These are phyloP conservation scores for Columba janthina DNA, from an alignment of 2,113 vertebrate species.

Conservation along the genomic window DNA sequence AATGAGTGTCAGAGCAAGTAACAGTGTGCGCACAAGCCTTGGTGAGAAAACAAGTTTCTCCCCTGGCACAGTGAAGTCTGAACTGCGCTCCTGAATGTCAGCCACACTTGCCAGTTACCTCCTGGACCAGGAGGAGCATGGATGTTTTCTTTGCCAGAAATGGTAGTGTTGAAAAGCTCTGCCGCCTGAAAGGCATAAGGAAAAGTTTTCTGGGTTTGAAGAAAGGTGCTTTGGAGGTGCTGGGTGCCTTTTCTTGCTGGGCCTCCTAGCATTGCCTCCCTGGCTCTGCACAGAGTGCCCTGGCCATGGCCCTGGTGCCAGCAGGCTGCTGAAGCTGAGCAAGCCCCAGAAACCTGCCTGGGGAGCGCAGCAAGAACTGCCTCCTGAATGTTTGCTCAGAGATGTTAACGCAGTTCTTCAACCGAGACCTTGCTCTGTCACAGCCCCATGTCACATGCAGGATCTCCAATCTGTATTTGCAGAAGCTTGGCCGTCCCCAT, in stretches of 20 bases:
- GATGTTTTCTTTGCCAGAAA: neutral
- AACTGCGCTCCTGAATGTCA: neutral
- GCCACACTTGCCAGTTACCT: neutral
- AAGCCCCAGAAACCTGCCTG: neutral
- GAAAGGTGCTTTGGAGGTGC: neutral
- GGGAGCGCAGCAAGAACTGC: neutral
- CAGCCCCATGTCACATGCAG: fast-evolving
- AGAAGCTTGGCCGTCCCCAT: neutral
- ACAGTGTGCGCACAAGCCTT: neutral
- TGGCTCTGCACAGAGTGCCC: neutral
- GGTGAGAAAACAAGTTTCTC: neutral
- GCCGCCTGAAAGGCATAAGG: neutral
- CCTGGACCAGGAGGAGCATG: neutral
- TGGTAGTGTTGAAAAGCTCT: neutral
- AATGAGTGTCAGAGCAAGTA: neutral
- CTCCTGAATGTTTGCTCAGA: neutral
- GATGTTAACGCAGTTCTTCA: neutral
- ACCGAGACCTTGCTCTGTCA: neutral
- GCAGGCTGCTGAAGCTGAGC: neutral
- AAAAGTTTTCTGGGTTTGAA: neutral
- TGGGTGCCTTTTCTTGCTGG: neutral
- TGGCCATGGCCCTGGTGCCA: neutral
- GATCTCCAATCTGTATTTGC: neutral
- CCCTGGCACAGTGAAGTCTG: neutral
- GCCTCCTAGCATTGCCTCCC: neutral